Evolutionary conservation across 1,140 invertebrate genomes (phyloP), one percentile per base, ranked within the genome.

Genomic region (Euschistus heros): DNA sequence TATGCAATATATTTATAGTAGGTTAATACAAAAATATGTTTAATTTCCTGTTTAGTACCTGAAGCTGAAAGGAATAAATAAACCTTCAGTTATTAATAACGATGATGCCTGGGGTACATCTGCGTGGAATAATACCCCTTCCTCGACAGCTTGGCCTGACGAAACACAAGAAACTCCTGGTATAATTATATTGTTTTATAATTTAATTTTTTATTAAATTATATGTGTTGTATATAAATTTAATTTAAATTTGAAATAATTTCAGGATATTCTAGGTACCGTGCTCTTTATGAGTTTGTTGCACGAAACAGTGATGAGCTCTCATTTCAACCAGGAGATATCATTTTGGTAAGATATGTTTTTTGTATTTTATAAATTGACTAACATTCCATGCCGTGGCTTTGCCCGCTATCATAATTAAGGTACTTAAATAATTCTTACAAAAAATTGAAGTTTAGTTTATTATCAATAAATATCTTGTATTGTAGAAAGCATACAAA

Each of bases 231-330:
- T 47, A 47, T 20, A 10, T 4, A n/a, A 50, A 50, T 2, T 50
- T 20, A 20, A 50, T 57, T 26, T 24, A 22, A 24, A 26, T 22
- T 8, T 57, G 8, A 26, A 27, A 24, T 57, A 57, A 17, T 61
- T 42, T 61, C 33, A 66, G 68, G 67, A 0, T 69, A 68, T 44
- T 69, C 65, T 8, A 88, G 86, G 74, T 97, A 94, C 76, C 82
- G 91, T 66, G 94, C 92, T 14, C 78, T 98, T 5, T 99, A 94
- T 74, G 91, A 94, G 74, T 99, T 98, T 79, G 86, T 86, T 57
- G 91, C 94, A 0, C 79, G 94, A 67, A 96, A 94, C 74, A 80
- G 82, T 10, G 97, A 99, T 77, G 97, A 99, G 77, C 84, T 99
- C 26, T 90, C 89, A 24, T 88, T 99, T 69, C 86, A 92, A 76